phyloP scores from a whole-genome alignment of 2,797 vertebrate genomes.

The Xiphophorus birchmanni region DNA sequence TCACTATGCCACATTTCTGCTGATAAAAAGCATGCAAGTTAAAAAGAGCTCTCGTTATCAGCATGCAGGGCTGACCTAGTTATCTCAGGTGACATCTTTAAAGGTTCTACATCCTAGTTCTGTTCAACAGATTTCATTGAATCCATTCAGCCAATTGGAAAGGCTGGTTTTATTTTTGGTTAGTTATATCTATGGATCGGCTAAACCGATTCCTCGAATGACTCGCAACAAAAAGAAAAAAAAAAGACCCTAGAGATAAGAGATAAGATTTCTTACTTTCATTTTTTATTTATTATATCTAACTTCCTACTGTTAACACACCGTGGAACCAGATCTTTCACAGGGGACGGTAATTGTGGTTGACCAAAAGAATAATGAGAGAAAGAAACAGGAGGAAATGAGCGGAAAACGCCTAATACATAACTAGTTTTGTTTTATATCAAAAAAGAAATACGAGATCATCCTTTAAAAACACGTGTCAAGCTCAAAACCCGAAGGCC shows the following conservation, averaged over 20 bases:
- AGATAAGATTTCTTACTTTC: not conserved
- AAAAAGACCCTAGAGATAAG: not conserved
- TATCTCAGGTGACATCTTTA: not conserved
- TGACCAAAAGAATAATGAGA: no score
- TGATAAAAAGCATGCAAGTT: slow-evolving; percentile 43
- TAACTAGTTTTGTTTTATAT: not conserved
- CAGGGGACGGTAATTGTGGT: not conserved
- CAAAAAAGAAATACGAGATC: not conserved
- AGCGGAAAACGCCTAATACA: not conserved
- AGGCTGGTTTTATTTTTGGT: not conserved
- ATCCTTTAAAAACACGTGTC: not conserved
- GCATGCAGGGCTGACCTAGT: slow-evolving; percentile 1
- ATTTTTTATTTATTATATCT: not conserved
- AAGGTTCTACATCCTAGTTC: slow-evolving; percentile 13
- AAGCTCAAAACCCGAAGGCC: no score
- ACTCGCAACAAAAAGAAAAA: not conserved
- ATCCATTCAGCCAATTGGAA: slow-evolving; percentile 7
- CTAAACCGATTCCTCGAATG: not conserved
- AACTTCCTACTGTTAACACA: not conserved
- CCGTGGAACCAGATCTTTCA: not conserved
- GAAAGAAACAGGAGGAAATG: not conserved
- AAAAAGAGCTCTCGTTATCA: not conserved
- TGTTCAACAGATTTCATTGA: not conserved
- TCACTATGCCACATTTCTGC: not conserved
- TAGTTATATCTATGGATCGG: no score